Evolutionary conservation across 2,797 vertebrate species (phyloP).

Genomic region (Prionace glauca): DNA sequence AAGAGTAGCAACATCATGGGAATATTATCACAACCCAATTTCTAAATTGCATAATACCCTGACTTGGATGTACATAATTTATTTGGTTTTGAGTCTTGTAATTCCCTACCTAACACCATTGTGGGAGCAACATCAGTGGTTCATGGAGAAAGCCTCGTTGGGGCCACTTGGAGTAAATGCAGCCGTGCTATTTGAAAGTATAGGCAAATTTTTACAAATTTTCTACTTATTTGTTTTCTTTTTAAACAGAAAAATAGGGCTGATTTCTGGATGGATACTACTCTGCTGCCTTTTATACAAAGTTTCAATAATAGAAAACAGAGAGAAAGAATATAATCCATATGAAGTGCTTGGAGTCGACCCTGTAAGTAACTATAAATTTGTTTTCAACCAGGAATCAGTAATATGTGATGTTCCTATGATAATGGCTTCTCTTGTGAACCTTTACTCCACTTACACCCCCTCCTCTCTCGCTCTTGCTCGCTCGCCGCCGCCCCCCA

Average conservation of each 20-base stretch:
- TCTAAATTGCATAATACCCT: neutral
- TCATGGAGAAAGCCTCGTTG: neutral
- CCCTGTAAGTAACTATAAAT: conserved; percentile 68
- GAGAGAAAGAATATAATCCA: conserved; percentile 98
- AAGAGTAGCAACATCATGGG: neutral
- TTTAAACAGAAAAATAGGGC: conserved; percentile 75
- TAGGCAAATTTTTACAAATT: conserved; percentile 31
- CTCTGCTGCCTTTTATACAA: conserved; percentile 94
- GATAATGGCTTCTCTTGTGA: neutral
- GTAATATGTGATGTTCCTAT: neutral
- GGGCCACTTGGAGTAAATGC: neutral
- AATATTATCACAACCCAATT: neutral
- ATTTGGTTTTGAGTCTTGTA: neutral
- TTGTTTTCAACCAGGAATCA: neutral
- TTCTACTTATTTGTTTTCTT: conserved; percentile 39
- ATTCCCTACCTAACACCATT: neutral
- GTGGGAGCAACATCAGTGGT: neutral
- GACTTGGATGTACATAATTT: neutral
- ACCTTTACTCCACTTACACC: no score
- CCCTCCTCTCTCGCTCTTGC: no score
- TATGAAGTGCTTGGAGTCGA: conserved; percentile 92
- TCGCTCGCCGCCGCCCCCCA: no score
- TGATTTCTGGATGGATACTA: conserved; percentile 90
- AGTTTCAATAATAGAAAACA: conserved; percentile 93
- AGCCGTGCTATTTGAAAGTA: neutral